Evolutionary conservation across 2,113 vertebrate genomes (phyloP).

Genomic region (Caranx melampygus): DNA sequence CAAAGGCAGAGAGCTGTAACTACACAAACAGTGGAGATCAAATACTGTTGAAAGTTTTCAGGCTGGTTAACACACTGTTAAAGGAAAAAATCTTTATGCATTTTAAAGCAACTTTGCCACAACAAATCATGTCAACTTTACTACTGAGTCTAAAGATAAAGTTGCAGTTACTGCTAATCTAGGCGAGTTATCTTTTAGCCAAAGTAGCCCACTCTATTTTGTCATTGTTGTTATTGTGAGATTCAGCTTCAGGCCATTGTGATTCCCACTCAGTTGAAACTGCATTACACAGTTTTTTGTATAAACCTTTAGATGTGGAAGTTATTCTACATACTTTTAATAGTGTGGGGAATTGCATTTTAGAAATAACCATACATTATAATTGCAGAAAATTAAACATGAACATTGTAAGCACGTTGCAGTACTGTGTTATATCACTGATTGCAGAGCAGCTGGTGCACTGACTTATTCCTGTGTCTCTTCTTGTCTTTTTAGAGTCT

Average conservation of each 20-base stretch:
- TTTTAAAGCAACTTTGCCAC: too few species aligned
- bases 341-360: not conserved
- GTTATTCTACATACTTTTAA: too few species aligned
- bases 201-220: too few species aligned
- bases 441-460: not conserved
- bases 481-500: conserved; percentile 83
- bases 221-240: too few species aligned
- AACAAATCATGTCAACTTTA: too few species aligned
- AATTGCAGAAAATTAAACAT: not conserved
- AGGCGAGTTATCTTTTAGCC: not conserved
- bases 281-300: too few species aligned
- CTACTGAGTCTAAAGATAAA: too few species aligned
- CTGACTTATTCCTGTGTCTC: conserved; percentile 14
- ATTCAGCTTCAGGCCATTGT: not conserved
- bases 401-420: not conserved
- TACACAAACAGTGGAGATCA: not conserved
- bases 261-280: too few species aligned
- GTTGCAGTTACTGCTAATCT: not conserved
- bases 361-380: not conserved
- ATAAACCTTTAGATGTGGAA: too few species aligned
- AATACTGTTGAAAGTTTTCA: not conserved
- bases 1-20: not conserved
- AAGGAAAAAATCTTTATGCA: too few species aligned
- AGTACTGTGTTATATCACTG: not conserved
- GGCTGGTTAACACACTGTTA: too few species aligned